phyloP scores from a whole-genome alignment of 2,888 invertebrate species.

The Dichetophora obliterata region DNA sequence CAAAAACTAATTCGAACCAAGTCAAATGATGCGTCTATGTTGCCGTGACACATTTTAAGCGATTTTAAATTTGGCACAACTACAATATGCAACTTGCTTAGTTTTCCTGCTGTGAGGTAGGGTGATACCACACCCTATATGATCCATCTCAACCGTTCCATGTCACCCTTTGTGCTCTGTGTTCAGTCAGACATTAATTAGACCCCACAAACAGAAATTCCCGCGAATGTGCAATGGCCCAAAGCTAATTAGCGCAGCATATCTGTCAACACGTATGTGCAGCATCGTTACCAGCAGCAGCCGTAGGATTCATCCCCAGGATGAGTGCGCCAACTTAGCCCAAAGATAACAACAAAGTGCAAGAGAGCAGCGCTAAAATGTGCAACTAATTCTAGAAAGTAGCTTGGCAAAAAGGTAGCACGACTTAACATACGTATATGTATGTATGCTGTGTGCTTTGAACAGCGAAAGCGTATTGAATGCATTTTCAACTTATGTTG shows the following conservation, averaged over 20 bases:
- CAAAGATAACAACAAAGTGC: constrained; percentile 1
- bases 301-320: background rate
- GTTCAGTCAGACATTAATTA: constrained; percentile 35
- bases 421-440: too few relatives aligned
- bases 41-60: background rate
- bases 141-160: background rate
- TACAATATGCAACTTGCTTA: background rate
- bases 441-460: too few relatives aligned
- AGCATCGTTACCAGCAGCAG: background rate
- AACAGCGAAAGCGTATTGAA: too few relatives aligned
- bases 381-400: too few relatives aligned
- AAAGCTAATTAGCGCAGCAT: constrained; percentile 61
- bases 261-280: constrained; percentile 42
- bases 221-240: constrained; percentile 57
- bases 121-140: too few relatives aligned
- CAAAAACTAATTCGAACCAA: background rate
- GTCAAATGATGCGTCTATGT: background rate
- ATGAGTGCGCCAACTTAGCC: background rate
- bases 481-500: too few relatives aligned
- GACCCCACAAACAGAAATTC: constrained; percentile 55
- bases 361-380: background rate
- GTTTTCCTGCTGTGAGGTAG: background rate
- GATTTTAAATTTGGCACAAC: background rate
- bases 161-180: background rate
- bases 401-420: too few relatives aligned